Base-by-base conservation (phyloP, 2,113 vertebrate genomes). In the Girardinichthys multiradiatus region DNA sequence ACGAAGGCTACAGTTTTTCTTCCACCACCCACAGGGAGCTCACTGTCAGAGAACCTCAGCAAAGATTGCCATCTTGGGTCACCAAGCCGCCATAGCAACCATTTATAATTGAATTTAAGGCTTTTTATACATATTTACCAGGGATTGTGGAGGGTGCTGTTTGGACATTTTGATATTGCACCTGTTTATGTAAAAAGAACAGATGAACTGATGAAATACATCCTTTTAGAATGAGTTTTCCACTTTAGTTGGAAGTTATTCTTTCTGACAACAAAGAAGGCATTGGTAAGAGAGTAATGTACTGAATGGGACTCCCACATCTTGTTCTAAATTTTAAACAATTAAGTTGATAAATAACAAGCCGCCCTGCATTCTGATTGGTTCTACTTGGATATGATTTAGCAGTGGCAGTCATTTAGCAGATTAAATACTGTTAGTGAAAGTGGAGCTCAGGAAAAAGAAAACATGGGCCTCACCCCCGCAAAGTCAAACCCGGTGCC, bases 401-500 rank as follows among this genome's bases (percentile, higher is more conserved):
- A 66, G 72, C 68, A 31, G 48, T 30, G 74, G 79, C 37, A 60
- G 77, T 76, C 67, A 57, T 72, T 82, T 63, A 73, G 72, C 28
- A 45, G 73, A 83, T 87, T 79, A 82, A 78, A 87, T 63, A 71
- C 1, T 17, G 17, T 21, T 72, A 80, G 71, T 26, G 58, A 21
- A 77, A 63, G 67, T 35, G 14, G 37, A 77, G 76, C 28, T 65
- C 0, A 26, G 68, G 68, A 33, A n/a, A 54, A n/a, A n/a, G 6
- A 51, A 54, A 54, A n/a, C 80, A 45, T 57, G 68, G 63, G 78
- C 62, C 66, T 86, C 79, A 31, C 75, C 65, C 79, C 76, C 63
- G 30, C 80, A 63, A 72, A 85, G 75, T 85, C 82, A 82, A 54
- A 81, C 79, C 84, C 68, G 79, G 69, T 78, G 74, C 72, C 76